Evolutionary conservation across 2,888 invertebrate species (phyloP).

Genomic region (Brachypalpus laphriformis): DNA sequence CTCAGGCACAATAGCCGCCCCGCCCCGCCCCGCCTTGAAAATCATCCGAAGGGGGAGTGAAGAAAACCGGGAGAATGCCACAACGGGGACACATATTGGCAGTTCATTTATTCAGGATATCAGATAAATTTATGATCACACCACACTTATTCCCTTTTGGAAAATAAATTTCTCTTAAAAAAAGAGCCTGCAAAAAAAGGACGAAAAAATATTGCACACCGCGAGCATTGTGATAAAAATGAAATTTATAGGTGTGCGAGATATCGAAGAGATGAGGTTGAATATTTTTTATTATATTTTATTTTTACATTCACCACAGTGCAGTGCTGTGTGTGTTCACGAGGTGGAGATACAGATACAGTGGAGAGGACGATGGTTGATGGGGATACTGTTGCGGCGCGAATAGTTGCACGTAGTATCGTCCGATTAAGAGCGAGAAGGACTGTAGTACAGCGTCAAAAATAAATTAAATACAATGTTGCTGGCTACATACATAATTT

Average conservation of each 20-base stretch:
- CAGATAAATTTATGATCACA: conserved; percentile 74
- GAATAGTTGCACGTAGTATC: conserved; percentile 57
- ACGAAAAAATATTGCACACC: conserved; percentile 65
- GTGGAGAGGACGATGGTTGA: background rate
- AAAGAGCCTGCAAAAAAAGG: conserved; percentile 53
- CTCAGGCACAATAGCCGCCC: conserved; percentile 31
- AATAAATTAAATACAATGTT: conserved; percentile 60
- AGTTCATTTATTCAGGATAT: conserved; percentile 74
- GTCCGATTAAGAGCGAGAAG: conserved; percentile 56
- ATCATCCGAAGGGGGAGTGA: conserved; percentile 7
- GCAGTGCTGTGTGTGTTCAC: background rate
- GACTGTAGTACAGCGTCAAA: conserved; percentile 53
- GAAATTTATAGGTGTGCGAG: conserved; percentile 74
- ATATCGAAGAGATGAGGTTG: conserved; percentile 73
- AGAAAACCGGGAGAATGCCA: conserved; percentile 65
- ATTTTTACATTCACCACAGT: conserved; percentile 7
- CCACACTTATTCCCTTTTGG: conserved; percentile 74
- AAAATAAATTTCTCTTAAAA: conserved; percentile 72
- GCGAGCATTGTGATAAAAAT: conserved; percentile 75
- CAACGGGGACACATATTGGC: conserved; percentile 74
- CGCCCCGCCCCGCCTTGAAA: conserved; percentile 50
- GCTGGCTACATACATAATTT: conserved; percentile 56
- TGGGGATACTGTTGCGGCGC: conserved; percentile 21
- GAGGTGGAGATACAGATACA: background rate
- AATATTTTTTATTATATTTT: conserved; percentile 47